Percentiles rank a stretch among this genome's conserved stretches.
Conservation (phyloP, 1,140 invertebrate genomes). For the Cecropterus lyciades region DNA sequence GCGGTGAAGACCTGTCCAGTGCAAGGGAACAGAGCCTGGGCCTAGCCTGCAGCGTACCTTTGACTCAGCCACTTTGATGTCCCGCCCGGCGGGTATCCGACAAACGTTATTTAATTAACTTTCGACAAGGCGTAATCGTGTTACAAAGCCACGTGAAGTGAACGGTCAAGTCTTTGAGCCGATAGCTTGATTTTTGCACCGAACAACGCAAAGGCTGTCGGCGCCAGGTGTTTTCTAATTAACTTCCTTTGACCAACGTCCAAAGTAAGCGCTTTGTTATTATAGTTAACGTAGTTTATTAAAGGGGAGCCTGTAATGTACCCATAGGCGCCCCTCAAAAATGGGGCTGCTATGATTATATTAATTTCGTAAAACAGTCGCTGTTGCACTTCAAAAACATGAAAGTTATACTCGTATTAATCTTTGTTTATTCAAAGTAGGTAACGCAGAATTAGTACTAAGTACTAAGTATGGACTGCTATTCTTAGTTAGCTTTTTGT, state of each 20-base stretch:
- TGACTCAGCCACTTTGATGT: conserved; percentile 76
- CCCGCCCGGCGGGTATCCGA: conserved; percentile 75
- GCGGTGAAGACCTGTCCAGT: conserved; percentile 68
- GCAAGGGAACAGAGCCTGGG: conserved; percentile 59
- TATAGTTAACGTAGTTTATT: conserved; percentile 66
- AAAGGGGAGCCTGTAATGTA: conserved; percentile 62
- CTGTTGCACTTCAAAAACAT: conserved; percentile 33
- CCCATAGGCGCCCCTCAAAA: conserved; percentile 35
- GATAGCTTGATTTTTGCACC: conserved; percentile 76
- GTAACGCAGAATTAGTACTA: no score
- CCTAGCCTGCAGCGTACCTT: conserved; percentile 73
- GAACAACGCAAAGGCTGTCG: conserved; percentile 77
- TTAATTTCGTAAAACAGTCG: conserved; percentile 24
- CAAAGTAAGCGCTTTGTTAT: conserved; percentile 69
- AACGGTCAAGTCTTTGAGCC: conserved; percentile 77
- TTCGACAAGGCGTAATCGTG: conserved; percentile 82
- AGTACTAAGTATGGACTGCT: no score
- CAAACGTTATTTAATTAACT: conserved; percentile 84
- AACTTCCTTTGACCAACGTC: conserved; percentile 75
- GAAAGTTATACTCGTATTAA: conserved; percentile 14
- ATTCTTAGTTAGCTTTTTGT: no score
- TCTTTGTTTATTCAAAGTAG: background rate
- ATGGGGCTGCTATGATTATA: conserved; percentile 29
- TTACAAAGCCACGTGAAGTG: conserved; percentile 73
- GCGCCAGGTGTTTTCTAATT: conserved; percentile 81